Evolutionary conservation across 2,797 vertebrate species (phyloP).

Genomic region (Bradypodion ventrale): DNA sequence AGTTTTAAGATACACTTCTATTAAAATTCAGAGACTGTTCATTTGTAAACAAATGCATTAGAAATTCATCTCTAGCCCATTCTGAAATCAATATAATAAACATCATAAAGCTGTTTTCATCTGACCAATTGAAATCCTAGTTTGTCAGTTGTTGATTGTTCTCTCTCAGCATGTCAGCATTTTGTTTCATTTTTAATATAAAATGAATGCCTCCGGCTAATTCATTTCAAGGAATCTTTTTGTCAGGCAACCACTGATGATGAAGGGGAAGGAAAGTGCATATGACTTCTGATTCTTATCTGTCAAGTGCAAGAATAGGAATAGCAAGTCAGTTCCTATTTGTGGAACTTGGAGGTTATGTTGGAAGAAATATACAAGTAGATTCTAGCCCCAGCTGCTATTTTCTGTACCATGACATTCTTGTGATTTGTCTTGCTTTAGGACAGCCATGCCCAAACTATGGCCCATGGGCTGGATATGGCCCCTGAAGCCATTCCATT

Average conservation of each 20-base stretch:
- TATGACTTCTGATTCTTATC: neutral
- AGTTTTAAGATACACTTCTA: neutral
- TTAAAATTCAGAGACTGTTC: neutral
- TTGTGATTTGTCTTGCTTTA: neutral
- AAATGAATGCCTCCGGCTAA: neutral
- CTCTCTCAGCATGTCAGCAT: neutral
- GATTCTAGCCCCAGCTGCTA: neutral
- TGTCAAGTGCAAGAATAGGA: neutral
- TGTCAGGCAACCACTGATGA: neutral
- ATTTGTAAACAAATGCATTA: neutral
- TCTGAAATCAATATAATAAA: neutral
- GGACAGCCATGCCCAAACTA: too few species aligned
- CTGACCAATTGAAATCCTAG: neutral
- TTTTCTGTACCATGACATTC: neutral
- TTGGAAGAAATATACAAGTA: neutral
- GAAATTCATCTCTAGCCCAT: neutral
- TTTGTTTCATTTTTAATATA: neutral
- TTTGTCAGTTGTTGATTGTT: neutral
- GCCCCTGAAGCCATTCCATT: too few species aligned
- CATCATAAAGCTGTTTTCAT: neutral
- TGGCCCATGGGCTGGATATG: too few species aligned
- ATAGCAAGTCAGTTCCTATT: neutral
- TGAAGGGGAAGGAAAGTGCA: neutral
- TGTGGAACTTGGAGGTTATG: neutral
- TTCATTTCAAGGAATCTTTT: neutral